Base-by-base conservation (phyloP, 2,888 invertebrate species). In the Aporophyla nigra region DNA sequence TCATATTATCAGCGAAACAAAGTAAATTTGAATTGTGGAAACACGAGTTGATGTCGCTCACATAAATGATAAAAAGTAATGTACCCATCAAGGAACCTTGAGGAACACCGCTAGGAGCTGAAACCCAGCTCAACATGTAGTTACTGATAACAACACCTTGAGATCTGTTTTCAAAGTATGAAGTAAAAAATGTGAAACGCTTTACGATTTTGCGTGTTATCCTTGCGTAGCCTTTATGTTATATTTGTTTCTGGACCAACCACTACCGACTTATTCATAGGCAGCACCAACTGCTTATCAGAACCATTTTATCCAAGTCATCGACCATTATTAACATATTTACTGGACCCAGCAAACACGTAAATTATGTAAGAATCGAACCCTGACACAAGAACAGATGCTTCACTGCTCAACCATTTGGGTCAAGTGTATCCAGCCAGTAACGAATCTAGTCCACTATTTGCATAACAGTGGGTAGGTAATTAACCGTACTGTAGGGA, bases 371-470 rank as follows among this genome's bases (percentile, higher is more conserved):
- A 68, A 70, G 61, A 65, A 82, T 77, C 69, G 53, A 77, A 77
- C 53, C 58, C n/a, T n/a, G 33, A n/a, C 58, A 59, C 72, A 81
- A 71, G 77, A 61, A 61, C 76, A 82, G 69, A 58, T n/a, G 56
- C 46, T 61, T 24, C 58, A 33, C 56, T 51, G 33, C 43, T 63
- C 33, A 54, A 56, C 61, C 56, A 70, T 81, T 70, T 66, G 27
- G 82, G 82, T 81, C 82, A 81, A 81, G 82, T 77, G 56, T 67
- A 72, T 21, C 68, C 59, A n/a, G 14, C 61, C n/a, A 63, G 56
- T 59, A 54, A 78, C 46, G 43, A 67, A 76, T 66, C 76, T 81
- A 69, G 82, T 61, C 27, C 81, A 71, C 56, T 62, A 81, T 84
- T 84, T 78, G 72, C 81, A 84, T 81, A 74, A 75, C 72, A 63